These are phyloP conservation scores for Ursus arctos DNA, from an alignment of 2,113 vertebrate species.

Conservation along the genomic window DNA sequence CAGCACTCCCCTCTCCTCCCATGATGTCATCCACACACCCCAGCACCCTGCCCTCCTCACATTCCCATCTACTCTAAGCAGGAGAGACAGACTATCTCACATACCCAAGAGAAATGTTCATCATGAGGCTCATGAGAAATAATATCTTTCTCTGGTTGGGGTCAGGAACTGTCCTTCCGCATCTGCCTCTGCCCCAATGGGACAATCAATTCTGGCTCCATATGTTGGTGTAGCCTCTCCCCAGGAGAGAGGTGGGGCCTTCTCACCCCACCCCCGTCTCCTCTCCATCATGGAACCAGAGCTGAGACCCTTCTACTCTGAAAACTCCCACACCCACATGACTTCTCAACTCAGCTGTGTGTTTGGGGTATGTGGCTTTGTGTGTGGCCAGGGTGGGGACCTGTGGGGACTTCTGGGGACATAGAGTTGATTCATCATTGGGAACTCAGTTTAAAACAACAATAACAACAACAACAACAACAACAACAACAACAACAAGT, in stretches of 20 bases:
- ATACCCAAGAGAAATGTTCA: background rate
- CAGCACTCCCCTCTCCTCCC: background rate
- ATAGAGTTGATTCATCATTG: background rate
- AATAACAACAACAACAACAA: background rate
- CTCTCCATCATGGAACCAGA: background rate
- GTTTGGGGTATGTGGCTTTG: background rate
- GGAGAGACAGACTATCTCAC: background rate
- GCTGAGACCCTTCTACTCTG: slow-evolving; percentile 24
- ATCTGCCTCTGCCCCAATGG: background rate
- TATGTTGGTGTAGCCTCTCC: background rate
- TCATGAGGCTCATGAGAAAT: background rate
- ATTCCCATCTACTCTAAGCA: background rate
- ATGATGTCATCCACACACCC: slow-evolving; percentile 39
- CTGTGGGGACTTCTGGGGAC: background rate
- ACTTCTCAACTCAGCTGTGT: background rate
- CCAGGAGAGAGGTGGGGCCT: background rate
- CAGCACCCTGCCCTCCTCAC: too few species aligned
- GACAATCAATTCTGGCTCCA: background rate
- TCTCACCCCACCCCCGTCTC: background rate
- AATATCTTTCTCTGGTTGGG: background rate
- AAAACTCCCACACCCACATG: background rate
- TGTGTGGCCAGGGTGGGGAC: background rate
- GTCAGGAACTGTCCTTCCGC: background rate
- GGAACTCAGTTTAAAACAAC: background rate
- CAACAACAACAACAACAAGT: background rate